These are phyloP conservation scores for Platygyra sinensis DNA, from an alignment of 64 coral and sea anemone genomes.

Conservation along the genomic window DNA sequence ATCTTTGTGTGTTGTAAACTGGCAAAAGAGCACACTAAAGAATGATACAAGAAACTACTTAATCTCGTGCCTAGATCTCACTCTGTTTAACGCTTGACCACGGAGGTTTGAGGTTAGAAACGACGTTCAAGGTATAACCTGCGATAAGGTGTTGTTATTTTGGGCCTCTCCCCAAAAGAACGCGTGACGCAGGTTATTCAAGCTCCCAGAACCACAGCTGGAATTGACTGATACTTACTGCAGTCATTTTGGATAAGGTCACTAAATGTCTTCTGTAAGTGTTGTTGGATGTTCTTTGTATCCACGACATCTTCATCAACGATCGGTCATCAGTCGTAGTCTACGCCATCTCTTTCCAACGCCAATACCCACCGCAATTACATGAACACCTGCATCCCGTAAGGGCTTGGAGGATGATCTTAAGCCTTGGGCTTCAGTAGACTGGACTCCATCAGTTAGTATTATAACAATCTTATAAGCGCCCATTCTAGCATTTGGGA, in stretches of 20 bases:
- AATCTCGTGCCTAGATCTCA: too few relatives aligned
- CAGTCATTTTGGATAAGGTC: neutral
- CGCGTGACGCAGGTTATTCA: too few relatives aligned
- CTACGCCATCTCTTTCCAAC: neutral
- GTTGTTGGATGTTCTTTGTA: neutral
- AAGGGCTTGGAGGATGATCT: neutral
- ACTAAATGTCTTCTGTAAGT: neutral
- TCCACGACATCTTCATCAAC: conserved; percentile 27
- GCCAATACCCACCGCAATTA: conserved; percentile 60
- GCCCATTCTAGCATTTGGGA: neutral
- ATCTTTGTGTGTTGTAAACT: too few relatives aligned
- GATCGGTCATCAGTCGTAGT: conserved; percentile 6
- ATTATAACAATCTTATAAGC: conserved; percentile 47
- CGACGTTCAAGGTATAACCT: too few relatives aligned
- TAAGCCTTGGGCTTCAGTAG: neutral
- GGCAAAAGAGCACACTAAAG: too few relatives aligned
- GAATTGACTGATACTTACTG: neutral
- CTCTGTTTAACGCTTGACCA: too few relatives aligned
- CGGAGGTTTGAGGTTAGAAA: too few relatives aligned
- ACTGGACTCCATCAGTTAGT: conserved; percentile 44
- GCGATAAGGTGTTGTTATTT: too few relatives aligned
- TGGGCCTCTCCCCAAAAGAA: too few relatives aligned
- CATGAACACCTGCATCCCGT: conserved; percentile 46
- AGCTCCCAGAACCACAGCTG: too few relatives aligned
- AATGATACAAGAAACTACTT: too few relatives aligned